Percentiles rank a stretch among this genome's conserved stretches.
phyloP scores from a whole-genome alignment of 2,888 invertebrate species.

The Drosophila merina region DNA sequence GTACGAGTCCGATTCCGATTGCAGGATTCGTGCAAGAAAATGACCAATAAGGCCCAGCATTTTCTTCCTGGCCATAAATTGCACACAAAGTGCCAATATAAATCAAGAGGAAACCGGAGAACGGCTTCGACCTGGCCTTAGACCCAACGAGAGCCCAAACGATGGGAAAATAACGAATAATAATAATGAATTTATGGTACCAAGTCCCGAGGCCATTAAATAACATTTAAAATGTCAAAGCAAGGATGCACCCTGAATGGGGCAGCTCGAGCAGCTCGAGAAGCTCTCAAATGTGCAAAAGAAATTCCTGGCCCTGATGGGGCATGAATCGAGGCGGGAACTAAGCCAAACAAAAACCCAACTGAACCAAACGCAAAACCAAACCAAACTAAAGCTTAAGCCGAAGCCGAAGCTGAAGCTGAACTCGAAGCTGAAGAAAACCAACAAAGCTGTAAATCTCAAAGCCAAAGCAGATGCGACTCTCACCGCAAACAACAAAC shows the following conservation, averaged over 20 bases:
- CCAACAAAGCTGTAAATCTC: constrained; percentile 49
- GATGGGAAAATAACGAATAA: constrained; percentile 40
- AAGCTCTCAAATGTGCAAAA: constrained; percentile 63
- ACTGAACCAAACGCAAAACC: not conserved
- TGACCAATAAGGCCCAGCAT: constrained; percentile 26
- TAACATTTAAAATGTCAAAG: constrained; percentile 75
- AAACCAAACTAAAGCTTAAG: not conserved
- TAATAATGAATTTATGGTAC: constrained; percentile 66
- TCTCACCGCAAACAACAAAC: constrained; percentile 67
- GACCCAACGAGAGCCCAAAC: no score
- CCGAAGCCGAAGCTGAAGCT: not conserved
- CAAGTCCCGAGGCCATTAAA: constrained; percentile 62
- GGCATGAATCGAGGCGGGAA: constrained; percentile 18
- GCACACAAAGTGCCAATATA: constrained; percentile 66
- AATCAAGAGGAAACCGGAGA: constrained; percentile 52
- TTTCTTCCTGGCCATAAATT: constrained; percentile 55
- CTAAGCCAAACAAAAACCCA: constrained; percentile 1
- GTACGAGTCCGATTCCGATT: constrained; percentile 1
- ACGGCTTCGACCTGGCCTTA: constrained; percentile 43
- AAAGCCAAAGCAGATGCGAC: constrained; percentile 65
- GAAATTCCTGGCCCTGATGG: constrained; percentile 45
- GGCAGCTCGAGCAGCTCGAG: not conserved
- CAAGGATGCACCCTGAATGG: constrained; percentile 13
- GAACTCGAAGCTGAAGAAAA: not conserved
- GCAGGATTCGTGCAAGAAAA: constrained; percentile 3